Percentiles rank a stretch among this genome's conserved stretches.
These are phyloP conservation scores for Tolypeutes matacus DNA, from an alignment of 2,797 vertebrate species.

Conservation along the genomic window DNA sequence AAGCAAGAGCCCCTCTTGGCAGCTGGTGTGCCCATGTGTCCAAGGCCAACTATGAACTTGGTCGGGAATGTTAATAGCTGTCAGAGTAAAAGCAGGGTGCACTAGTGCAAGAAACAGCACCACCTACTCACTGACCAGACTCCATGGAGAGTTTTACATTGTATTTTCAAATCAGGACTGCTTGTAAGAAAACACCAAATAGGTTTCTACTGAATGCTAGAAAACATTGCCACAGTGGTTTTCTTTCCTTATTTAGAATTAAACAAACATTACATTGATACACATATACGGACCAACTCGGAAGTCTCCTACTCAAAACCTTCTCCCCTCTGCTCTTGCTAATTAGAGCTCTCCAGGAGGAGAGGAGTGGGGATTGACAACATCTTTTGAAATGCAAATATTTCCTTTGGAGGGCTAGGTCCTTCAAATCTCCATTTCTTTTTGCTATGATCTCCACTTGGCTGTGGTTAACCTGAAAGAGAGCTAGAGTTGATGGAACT, in stretches of 20 bases:
- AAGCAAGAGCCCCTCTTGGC: background rate
- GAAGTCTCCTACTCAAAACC: slow-evolving; percentile 51
- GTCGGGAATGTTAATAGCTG: slow-evolving; percentile 9
- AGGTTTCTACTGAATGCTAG: slow-evolving; percentile 32
- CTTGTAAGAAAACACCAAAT: background rate
- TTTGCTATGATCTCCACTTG: background rate
- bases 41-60: background rate
- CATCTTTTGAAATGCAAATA: slow-evolving; percentile 1
- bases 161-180: background rate
- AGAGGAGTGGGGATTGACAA: background rate
- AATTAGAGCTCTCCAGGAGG: background rate
- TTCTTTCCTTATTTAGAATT: slow-evolving; percentile 57
- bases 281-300: slow-evolving; percentile 13
- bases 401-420: background rate
- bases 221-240: background rate
- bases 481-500: background rate
- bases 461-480: slow-evolving; percentile 7
- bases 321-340: background rate
- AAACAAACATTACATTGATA: slow-evolving; percentile 28
- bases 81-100: background rate
- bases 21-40: background rate
- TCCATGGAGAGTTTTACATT: background rate
- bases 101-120: background rate
- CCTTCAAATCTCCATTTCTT: slow-evolving; percentile 38
- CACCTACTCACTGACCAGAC: slow-evolving; percentile 19